These are phyloP conservation scores for Peribatodes rhomboidaria DNA, from an alignment of 2,888 invertebrate species.

Conservation along the genomic window DNA sequence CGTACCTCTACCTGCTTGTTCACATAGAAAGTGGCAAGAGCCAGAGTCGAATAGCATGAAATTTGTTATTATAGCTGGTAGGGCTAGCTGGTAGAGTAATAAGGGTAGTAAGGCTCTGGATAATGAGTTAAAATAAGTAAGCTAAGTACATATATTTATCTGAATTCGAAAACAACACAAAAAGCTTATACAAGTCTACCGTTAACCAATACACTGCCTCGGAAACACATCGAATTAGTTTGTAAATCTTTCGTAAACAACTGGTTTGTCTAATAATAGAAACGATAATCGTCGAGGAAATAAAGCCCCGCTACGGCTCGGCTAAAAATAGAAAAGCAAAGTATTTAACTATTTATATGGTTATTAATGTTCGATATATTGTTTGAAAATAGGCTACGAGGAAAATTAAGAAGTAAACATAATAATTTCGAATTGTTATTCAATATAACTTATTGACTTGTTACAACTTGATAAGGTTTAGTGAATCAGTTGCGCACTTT, in stretches of 20 bases:
- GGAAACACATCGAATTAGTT: neutral
- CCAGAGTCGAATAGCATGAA: too few species aligned
- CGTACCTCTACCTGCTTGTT: too few species aligned
- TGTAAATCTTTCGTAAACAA: constrained; percentile 3
- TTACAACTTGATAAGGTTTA: constrained; percentile 5
- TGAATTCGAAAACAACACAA: neutral
- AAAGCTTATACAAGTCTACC: neutral
- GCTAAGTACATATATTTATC: too few species aligned
- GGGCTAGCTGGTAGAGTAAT: too few species aligned
- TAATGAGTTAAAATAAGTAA: too few species aligned
- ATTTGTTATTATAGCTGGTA: too few species aligned
- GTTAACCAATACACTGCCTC: too few species aligned
- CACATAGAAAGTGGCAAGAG: too few species aligned
- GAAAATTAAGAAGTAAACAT: constrained; percentile 28
- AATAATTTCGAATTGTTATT: constrained; percentile 7
- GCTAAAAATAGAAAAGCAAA: constrained; percentile 38
- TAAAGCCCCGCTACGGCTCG: constrained; percentile 23
- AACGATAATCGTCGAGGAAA: constrained; percentile 36
- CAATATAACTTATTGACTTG: constrained; percentile 13
- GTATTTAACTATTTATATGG: constrained; percentile 1
- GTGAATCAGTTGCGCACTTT: constrained; percentile 1
- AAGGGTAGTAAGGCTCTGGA: too few species aligned
- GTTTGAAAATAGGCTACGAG: constrained; percentile 4
- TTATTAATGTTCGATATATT: constrained; percentile 8
- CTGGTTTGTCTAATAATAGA: constrained; percentile 34